Percentiles rank a stretch among this genome's conserved stretches.
Evolutionary conservation across 2,797 vertebrate genomes (phyloP).

Genomic region (Paedocypris micromegethes): DNA sequence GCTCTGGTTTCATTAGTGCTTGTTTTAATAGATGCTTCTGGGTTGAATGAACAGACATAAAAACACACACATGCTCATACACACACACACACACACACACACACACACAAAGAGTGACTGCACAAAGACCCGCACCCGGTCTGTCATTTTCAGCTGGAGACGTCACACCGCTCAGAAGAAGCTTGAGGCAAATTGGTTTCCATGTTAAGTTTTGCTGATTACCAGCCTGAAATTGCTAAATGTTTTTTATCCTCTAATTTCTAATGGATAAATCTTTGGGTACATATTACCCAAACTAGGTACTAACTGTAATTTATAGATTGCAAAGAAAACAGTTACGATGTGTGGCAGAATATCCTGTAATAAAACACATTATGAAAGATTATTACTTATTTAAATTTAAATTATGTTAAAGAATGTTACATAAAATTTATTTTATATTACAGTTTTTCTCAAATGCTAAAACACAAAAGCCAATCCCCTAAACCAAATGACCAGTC

Average conservation of each 20-base stretch:
- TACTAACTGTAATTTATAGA: too few species aligned
- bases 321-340: too few species aligned
- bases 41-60: conserved; percentile 15
- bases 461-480: too few species aligned
- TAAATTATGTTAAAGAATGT: too few species aligned
- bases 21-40: conserved; percentile 14
- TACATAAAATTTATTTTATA: too few species aligned
- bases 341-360: too few species aligned
- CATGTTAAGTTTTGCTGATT: not conserved
- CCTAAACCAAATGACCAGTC: too few species aligned
- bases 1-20: conserved; percentile 38
- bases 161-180: not conserved
- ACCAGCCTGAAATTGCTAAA: not conserved
- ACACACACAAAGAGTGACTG: not conserved
- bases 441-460: too few species aligned
- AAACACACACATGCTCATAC: not conserved
- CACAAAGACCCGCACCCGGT: not conserved
- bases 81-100: not conserved
- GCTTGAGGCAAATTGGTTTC: conserved; percentile 1
- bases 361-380: too few species aligned
- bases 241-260: not conserved
- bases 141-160: conserved; percentile 12
- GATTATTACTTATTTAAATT: too few species aligned
- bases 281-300: too few species aligned
- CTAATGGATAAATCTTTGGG: too few species aligned